phyloP scores from a whole-genome alignment of 2,888 invertebrate genomes.

The Adelognathus sp. region DNA sequence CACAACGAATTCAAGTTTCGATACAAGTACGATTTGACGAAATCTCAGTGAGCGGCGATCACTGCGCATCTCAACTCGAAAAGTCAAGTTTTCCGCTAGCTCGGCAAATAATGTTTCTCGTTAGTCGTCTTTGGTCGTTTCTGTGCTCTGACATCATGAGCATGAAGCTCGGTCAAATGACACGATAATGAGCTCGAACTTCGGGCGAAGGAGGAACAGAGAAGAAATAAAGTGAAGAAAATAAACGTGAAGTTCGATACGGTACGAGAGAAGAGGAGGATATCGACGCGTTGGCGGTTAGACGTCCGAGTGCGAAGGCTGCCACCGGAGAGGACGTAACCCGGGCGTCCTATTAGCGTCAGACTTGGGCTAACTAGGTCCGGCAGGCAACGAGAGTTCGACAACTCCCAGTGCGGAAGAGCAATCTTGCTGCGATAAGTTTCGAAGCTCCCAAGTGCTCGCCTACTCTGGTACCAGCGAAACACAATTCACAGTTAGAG shows the following conservation, averaged over 20 bases:
- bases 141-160: constrained; percentile 6
- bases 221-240: constrained; percentile 35
- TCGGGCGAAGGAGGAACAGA: constrained; percentile 57
- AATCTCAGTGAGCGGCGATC: too few species aligned
- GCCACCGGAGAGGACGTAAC: constrained; percentile 40
- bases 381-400: constrained; percentile 54
- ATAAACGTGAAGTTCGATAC: constrained; percentile 24
- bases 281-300: constrained; percentile 3
- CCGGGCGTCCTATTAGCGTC: constrained; percentile 66
- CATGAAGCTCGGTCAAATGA: constrained; percentile 63
- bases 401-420: constrained; percentile 37
- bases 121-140: background rate
- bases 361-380: constrained; percentile 64
- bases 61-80: too few species aligned
- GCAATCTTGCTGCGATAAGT: background rate
- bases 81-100: too few species aligned
- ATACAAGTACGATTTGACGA: too few species aligned
- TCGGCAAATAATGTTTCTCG: background rate
- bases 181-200: constrained; percentile 64
- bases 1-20: too few species aligned
- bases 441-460: constrained; percentile 2
- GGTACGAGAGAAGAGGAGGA: constrained; percentile 18
- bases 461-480: background rate
- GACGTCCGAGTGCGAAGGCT: constrained; percentile 25
- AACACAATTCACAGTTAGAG: background rate